Evolutionary conservation across 2,888 invertebrate species (phyloP), one percentile per base, ranked within the genome.

Genomic region (Nycteola revayana): DNA sequence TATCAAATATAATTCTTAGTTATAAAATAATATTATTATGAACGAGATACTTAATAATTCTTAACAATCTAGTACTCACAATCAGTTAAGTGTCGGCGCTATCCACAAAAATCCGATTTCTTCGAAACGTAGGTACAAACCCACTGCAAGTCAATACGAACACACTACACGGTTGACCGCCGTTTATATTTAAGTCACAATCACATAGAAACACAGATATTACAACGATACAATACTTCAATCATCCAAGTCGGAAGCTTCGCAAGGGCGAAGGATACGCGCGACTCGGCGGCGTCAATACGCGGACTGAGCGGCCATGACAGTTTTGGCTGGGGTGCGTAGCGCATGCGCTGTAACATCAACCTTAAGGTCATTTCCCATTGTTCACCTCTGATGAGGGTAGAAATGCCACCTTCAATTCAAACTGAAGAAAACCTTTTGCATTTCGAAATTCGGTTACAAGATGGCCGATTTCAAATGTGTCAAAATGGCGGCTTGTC

Each of bases 231-330:
- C n/a, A n/a, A n/a, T 48, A 33, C 42, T 50, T 42, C 3, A 7
- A 21, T 21, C 21, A 21, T n/a, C 21, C n/a, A 21, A 7, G n/a
- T 21, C 21, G 21, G 21, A 21, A 21, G 14, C 14, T 14, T 21
- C 6, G 36, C 28, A 32, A 32, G 38, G 41, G 21, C 21, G 45
- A 50, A 31, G 36, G 44, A 64, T 53, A 73, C 68, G 72, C 74
- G 73, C 65, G 66, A 63, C 69, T 53, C 55, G 49, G 32, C 62
- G 74, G 72, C 79, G 85, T 86, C 86, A 56, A 86, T 86, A 85
- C 81, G 71, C 74, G 66, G 36, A 87, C 86, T 87, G 85, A 75
- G 62, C 66, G 54, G 86, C 87, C 87, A 87, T 87, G 84, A 76
- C 77, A 75, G 76, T 74, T 72, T 69, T 38, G 67, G 58, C 74